Conservation (phyloP, 2,888 invertebrate genomes). For the Acrocyrtus sp. region DNA sequence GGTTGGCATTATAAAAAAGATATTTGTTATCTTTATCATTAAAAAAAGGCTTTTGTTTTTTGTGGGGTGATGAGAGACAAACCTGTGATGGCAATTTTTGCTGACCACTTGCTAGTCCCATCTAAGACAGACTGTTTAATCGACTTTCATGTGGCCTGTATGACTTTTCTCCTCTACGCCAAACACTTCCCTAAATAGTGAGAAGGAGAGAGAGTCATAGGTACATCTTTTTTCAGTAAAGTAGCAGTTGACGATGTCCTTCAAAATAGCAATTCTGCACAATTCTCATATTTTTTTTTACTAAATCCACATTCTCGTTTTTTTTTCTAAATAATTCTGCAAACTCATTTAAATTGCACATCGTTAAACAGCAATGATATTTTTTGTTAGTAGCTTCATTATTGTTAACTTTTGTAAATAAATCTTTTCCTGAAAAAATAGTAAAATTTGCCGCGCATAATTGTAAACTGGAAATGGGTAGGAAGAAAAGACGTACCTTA, state of each 20-base stretch:
- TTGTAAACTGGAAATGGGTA: background rate
- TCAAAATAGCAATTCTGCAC: too few species aligned
- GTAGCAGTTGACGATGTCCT: background rate
- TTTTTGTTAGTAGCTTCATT: background rate
- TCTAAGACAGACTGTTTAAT: conserved; percentile 99
- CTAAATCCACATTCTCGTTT: background rate
- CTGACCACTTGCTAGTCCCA: conserved; percentile 99
- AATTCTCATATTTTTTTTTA: conserved; percentile 2
- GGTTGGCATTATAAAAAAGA: too few species aligned
- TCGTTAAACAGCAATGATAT: background rate
- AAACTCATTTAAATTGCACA: background rate
- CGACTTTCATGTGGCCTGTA: conserved; percentile 94
- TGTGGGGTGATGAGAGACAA: conserved; percentile 70
- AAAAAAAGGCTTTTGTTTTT: conserved; percentile 13
- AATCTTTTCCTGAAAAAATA: background rate
- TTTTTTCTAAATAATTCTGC: conserved; percentile 1
- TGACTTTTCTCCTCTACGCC: conserved; percentile 95
- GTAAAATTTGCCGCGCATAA: background rate
- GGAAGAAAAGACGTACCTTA: conserved; percentile 76
- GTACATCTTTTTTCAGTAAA: background rate
- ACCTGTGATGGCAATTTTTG: conserved; percentile 99
- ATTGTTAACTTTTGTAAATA: background rate
- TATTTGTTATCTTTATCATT: background rate
- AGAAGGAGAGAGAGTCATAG: too few species aligned
- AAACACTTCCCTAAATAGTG: conserved; percentile 86